phyloP scores from a whole-genome alignment of 2,797 vertebrate species.

The Poecilia picta region DNA sequence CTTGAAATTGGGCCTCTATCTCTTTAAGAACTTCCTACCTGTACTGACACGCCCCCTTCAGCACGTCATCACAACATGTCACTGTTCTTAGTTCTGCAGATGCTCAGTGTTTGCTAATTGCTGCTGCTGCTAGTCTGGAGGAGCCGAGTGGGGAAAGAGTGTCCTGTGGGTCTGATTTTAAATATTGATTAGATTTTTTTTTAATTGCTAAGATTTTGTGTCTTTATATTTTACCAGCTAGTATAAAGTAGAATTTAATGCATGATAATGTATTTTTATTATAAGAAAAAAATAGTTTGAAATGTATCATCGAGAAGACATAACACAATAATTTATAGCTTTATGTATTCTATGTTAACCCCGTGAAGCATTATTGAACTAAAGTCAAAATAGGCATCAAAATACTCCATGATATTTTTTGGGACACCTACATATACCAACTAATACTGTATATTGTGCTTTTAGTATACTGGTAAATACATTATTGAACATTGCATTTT shows the following conservation, averaged over 20 bases:
- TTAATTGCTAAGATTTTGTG: background rate
- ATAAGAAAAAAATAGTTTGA: background rate
- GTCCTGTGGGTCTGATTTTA: background rate
- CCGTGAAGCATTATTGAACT: background rate
- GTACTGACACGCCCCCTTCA: background rate
- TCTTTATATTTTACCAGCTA: background rate
- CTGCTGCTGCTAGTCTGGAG: background rate
- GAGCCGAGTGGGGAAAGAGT: background rate
- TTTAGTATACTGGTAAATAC: background rate
- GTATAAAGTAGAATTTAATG: background rate
- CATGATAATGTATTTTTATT: background rate
- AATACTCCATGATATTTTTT: too few species aligned
- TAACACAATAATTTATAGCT: background rate
- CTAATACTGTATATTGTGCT: background rate
- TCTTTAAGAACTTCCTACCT: too few species aligned
- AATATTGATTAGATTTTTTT: background rate
- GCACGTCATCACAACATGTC: too few species aligned
- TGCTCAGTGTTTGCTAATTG: background rate
- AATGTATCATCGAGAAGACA: background rate
- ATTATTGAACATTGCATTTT: background rate
- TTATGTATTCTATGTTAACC: background rate
- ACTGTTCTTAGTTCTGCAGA: too few species aligned
- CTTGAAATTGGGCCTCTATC: background rate
- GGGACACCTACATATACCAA: background rate
- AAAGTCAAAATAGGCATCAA: constrained; percentile 1